phyloP scores from a whole-genome alignment of 2,113 vertebrate species.

The Salvator merianae region DNA sequence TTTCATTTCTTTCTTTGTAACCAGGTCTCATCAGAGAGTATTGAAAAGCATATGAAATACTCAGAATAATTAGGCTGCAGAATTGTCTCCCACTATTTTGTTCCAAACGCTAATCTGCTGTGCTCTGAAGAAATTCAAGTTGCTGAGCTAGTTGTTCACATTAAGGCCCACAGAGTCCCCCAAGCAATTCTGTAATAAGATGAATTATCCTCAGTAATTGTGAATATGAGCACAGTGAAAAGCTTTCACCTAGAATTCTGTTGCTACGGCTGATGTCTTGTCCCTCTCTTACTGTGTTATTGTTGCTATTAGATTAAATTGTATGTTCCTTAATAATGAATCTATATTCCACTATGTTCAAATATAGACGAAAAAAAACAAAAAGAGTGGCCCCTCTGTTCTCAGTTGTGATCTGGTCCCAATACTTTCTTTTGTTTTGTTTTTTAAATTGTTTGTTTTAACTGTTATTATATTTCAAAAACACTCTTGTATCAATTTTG shows the following conservation, averaged over 20 bases:
- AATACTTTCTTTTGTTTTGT: not conserved
- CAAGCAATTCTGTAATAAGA: not conserved
- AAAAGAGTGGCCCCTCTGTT: not conserved
- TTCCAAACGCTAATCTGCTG: slow-evolving; percentile 23
- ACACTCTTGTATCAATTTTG: too few species aligned
- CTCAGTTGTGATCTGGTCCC: not conserved
- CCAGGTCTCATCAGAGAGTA: slow-evolving; percentile 26
- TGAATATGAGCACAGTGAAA: not conserved
- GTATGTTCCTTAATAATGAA: not conserved
- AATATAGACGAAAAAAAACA: not conserved
- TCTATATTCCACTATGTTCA: not conserved
- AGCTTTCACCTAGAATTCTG: not conserved
- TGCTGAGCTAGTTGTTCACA: slow-evolving; percentile 8
- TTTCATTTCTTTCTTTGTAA: not conserved
- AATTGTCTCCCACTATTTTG: slow-evolving; percentile 35
- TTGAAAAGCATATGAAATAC: slow-evolving; percentile 41
- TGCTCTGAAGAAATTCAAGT: slow-evolving; percentile 35
- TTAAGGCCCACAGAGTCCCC: not conserved
- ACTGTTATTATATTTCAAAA: too few species aligned
- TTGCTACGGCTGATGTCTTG: not conserved
- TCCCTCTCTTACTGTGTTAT: not conserved
- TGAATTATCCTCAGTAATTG: not conserved
- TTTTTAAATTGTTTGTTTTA: too few species aligned
- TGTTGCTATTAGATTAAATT: not conserved
- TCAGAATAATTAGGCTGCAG: slow-evolving; percentile 54